These are phyloP conservation scores for Steinernema scapterisci DNA, from an alignment of 2,888 invertebrate species.

Conservation along the genomic window DNA sequence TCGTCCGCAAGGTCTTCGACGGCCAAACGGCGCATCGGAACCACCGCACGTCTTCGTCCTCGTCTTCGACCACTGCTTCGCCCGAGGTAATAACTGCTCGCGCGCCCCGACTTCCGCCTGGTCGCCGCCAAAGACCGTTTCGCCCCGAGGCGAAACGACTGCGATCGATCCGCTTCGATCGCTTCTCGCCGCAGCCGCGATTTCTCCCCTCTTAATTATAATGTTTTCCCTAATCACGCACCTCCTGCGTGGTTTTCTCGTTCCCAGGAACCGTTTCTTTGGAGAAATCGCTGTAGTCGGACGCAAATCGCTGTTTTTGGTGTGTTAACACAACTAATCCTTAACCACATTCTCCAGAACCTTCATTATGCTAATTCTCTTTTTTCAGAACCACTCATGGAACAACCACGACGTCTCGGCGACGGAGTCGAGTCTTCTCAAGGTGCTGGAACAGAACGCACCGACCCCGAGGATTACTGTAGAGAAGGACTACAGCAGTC, in stretches of 20 bases:
- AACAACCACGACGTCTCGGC: neutral
- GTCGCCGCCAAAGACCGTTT: neutral
- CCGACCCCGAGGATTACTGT: neutral
- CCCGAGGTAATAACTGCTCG: constrained; percentile 15
- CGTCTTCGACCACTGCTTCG: neutral
- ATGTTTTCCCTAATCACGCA: constrained; percentile 27
- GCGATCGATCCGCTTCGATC: constrained; percentile 31
- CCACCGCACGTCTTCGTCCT: neutral
- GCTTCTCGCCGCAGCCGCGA: neutral
- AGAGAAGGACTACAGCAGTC: neutral
- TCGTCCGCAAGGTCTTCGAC: constrained; percentile 23
- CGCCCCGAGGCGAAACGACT: constrained; percentile 24
- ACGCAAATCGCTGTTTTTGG: neutral
- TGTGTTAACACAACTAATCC: neutral
- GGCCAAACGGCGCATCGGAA: constrained; percentile 11
- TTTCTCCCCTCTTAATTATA: constrained; percentile 16
- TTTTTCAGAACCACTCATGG: constrained; percentile 19
- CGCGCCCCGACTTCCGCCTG: neutral
- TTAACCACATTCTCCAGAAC: neutral
- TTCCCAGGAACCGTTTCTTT: constrained; percentile 7
- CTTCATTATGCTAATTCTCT: neutral
- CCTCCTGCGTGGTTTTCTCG: constrained; percentile 18
- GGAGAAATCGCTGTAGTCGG: neutral
- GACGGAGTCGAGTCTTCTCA: constrained; percentile 9
- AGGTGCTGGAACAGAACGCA: constrained; percentile 6